Evolutionary conservation across 2,888 invertebrate genomes (phyloP).

Genomic region (Ecdyonurus torrentis): DNA sequence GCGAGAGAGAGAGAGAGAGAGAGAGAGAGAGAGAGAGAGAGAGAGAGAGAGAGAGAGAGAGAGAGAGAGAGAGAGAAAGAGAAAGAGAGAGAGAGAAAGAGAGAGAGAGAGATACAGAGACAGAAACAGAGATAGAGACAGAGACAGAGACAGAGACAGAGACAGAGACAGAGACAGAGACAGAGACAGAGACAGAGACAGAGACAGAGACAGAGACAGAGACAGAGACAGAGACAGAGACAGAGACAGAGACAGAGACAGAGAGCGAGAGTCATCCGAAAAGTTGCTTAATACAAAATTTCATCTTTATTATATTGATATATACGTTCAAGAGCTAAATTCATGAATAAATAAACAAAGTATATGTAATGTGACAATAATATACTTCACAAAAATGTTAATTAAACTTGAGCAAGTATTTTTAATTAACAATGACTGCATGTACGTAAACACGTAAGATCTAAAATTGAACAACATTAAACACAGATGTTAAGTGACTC

Average conservation of each 20-base stretch:
- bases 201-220: not conserved
- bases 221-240: not conserved
- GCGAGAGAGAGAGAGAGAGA: not conserved
- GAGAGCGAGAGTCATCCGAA: not conserved
- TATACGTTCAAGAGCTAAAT: no score
- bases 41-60: not conserved
- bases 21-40: not conserved
- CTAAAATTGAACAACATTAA: no score
- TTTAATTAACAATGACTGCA: no score
- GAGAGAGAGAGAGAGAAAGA: not conserved
- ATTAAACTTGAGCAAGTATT: no score
- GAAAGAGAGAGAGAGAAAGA: not conserved
- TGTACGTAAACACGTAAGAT: no score
- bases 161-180: not conserved
- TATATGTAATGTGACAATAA: no score
- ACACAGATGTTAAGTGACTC: no score
- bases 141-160: not conserved
- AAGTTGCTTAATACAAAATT: not conserved
- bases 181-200: not conserved
- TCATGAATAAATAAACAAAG: no score
- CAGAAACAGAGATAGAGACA: not conserved
- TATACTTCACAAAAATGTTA: no score
- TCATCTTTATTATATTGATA: no score
- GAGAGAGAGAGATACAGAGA: not conserved
- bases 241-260: not conserved